phyloP scores from a whole-genome alignment of 2,797 vertebrate species.

The Acipenser oxyrinchus region DNA sequence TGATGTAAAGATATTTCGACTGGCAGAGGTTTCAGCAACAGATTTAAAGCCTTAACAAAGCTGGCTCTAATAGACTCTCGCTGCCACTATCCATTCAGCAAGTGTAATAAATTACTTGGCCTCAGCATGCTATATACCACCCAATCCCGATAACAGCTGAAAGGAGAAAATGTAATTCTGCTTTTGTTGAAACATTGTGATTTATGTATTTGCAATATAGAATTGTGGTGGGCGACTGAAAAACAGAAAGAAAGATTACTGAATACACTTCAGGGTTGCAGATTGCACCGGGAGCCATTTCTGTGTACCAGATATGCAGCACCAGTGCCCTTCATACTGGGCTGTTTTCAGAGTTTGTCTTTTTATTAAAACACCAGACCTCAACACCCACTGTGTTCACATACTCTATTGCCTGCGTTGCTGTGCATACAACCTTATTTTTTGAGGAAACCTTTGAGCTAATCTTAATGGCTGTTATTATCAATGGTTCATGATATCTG shows the following conservation, averaged over 20 bases:
- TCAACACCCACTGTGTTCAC: no score
- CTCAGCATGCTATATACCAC: conserved; percentile 79
- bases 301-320: background rate
- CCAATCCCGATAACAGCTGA: conserved; percentile 83
- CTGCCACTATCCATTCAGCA: conserved; percentile 90
- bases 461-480: conserved; percentile 1
- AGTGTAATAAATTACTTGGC: conserved; percentile 88
- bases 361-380: background rate
- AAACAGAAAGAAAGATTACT: conserved; percentile 44
- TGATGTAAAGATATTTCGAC: conserved; percentile 69
- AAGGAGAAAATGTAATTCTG: conserved; percentile 95
- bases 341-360: background rate
- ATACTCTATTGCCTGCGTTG: background rate
- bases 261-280: conserved; percentile 55
- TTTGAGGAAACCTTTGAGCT: background rate
- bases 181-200: conserved; percentile 98
- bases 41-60: conserved; percentile 74
- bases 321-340: background rate
- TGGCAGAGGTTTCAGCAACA: conserved; percentile 55
- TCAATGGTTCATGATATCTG: background rate
- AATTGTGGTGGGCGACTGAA: conserved; percentile 64
- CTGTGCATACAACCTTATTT: background rate
- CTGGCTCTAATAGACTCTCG: conserved; percentile 72
- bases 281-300: conserved; percentile 43
- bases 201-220: conserved; percentile 95